Base-by-base conservation (phyloP, 2,797 vertebrate species). In the Anguilla obscura region DNA sequence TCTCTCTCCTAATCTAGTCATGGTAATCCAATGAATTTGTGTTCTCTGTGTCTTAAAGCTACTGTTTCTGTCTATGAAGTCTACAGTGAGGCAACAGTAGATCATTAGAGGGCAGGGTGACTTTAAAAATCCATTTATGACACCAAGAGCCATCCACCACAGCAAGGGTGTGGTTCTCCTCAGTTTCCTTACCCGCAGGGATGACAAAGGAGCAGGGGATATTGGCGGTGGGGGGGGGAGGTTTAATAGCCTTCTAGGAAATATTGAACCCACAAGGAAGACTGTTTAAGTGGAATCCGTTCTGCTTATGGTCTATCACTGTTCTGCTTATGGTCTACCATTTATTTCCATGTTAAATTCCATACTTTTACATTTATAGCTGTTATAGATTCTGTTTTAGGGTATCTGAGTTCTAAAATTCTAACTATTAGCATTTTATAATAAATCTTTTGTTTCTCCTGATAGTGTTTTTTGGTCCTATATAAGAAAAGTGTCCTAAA, bases 1-100 rank as follows among this genome's bases (percentile, higher is more conserved):
- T 63, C 0, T n/a, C 10, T 60, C 33, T 56, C 87, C 48, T 66
- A 86, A 71, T 74, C 40, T 80, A 83, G 80, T 82, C 60, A 48
- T 50, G 30, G 16, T 84, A 40, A 24, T 48, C 85, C 16, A 69
- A 83, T 82, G 58, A 84, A 71, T 76, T 74, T 36, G 33, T 27
- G 80, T 56, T 87, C 86, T 27, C 45, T 48, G 87, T 74, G n/a
- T 30, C 24, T 84, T 60, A 83, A 63, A 60, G 54, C n/a, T 71
- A 48, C 60, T 89, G 45, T 86, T 45, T 85, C 89, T 79, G 86
- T 89, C 92, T 84, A 93, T 92, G 91, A 93, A 91, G 90, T 90
- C 93, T 92, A 93, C 88, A 90, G 90, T 87, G 90, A 94, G 92
- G 92, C 92, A 85, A 89, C 86, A 88, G 89, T 92, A 92, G 92